Base-by-base conservation (phyloP, 2,888 invertebrate genomes). In the Oxyscelio sp. region DNA sequence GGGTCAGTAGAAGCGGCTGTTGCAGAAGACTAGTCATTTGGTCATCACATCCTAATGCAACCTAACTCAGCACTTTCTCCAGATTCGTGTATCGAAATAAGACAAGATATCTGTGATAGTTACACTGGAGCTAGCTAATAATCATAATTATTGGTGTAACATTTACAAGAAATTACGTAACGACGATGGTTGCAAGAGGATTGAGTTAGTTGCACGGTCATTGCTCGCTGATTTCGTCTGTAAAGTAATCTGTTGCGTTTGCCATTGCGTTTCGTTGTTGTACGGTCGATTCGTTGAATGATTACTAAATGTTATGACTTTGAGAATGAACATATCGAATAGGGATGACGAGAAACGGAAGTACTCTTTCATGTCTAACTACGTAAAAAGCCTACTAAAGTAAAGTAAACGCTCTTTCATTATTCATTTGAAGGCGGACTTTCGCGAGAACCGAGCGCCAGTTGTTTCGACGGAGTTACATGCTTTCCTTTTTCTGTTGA, bases 291-390 rank as follows among this genome's bases (percentile, higher is more conserved):
- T n/a, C n/a, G n/a, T n/a, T n/a, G n/a, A n/a, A n/a, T n/a, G n/a
- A n/a, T n/a, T n/a, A n/a, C n/a, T n/a, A n/a, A n/a, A n/a, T n/a
- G n/a, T n/a, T n/a, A n/a, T n/a, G n/a, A n/a, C n/a, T n/a, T n/a
- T n/a, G 50, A 80, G 77, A 77, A 84, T 75, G 61, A 84, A 84
- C 84, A 84, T 84, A 84, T 84, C 84, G 80, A 68, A 40, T 63
- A 61, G 48, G 38, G 38, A 48, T n/a, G 43, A 56, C 3, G 56
- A 13, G 11, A 38, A 17, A n/a, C 5, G 38, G 40, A 81, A 84
- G 84, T 85, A 80, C 80, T 77, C 84, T 85, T 85, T 85, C 84
- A 85, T 85, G 84, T 56, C 15, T 45, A 17, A 40, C n/a, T 71
- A 48, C 19, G 61, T 43, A 48, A 52, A 58, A 66, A 50, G 73